Conservation (phyloP, 2,888 invertebrate genomes). For the Troides oblongomaculatus region DNA sequence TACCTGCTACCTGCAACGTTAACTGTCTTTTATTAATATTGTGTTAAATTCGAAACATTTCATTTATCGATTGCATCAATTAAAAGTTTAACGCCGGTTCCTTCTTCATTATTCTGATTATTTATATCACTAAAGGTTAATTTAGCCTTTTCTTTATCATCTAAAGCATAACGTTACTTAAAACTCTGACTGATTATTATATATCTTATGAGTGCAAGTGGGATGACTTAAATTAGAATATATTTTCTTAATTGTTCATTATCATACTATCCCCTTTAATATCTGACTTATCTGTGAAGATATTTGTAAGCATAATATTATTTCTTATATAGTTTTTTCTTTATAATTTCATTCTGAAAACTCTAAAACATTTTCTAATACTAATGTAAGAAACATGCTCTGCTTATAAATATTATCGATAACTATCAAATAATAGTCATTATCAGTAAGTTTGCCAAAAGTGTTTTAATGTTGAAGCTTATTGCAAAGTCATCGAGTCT, state of each 20-base stretch:
- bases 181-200: too few relatives aligned
- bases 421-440: background rate
- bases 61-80: background rate
- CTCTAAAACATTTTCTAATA: background rate
- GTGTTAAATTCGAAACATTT: background rate
- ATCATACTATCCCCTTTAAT: background rate
- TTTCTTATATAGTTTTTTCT: background rate
- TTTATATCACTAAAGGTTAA: background rate
- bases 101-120: background rate
- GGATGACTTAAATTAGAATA: background rate
- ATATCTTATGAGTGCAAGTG: background rate
- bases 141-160: background rate
- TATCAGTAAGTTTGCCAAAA: background rate
- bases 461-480: constrained; percentile 18
- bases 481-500: constrained; percentile 38
- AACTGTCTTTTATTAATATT: background rate
- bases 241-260: background rate
- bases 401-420: background rate
- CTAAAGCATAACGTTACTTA: background rate
- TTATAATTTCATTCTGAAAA: background rate
- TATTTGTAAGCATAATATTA: background rate
- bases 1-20: constrained; percentile 10
- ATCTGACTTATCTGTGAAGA: background rate
- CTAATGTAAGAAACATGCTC: background rate
- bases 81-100: background rate